Evolutionary conservation across 2,113 vertebrate species (phyloP).

Genomic region (Mastomys coucha): DNA sequence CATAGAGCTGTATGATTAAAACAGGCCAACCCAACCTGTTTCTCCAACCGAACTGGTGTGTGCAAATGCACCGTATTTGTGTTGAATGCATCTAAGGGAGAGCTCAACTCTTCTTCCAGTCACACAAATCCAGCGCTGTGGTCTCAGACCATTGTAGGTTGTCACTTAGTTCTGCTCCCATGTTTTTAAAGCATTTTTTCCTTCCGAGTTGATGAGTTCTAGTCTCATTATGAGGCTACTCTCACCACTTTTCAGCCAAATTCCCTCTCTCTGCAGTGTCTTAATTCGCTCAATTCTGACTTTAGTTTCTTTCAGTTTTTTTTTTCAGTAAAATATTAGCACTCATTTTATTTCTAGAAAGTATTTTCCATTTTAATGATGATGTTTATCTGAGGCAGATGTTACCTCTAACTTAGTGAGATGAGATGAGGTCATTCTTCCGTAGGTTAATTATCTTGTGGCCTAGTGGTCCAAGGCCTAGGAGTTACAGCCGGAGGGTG

Average conservation of each 20-base stretch:
- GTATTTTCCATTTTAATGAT: slow-evolving; percentile 1
- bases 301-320: slow-evolving; percentile 9
- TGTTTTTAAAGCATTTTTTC: neutral
- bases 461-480: neutral
- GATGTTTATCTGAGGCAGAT: neutral
- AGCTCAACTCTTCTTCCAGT: neutral
- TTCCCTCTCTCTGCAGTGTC: slow-evolving; percentile 39
- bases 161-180: neutral
- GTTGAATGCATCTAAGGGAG: neutral
- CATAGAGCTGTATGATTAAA: slow-evolving; percentile 9
- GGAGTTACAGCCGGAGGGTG: slow-evolving; percentile 23
- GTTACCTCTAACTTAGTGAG: neutral
- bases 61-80: neutral
- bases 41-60: neutral
- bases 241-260: neutral
- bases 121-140: neutral
- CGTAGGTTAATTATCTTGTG: slow-evolving; percentile 3
- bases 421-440: slow-evolving; percentile 33
- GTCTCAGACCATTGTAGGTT: neutral
- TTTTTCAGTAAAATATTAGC: slow-evolving; percentile 34
- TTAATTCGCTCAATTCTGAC: slow-evolving; percentile 24
- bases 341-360: slow-evolving; percentile 9
- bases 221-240: neutral
- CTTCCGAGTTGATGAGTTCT: neutral
- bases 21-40: neutral